Evolutionary conservation across 2,888 invertebrate species (phyloP).

Genomic region (Hypselothyrea guttata): DNA sequence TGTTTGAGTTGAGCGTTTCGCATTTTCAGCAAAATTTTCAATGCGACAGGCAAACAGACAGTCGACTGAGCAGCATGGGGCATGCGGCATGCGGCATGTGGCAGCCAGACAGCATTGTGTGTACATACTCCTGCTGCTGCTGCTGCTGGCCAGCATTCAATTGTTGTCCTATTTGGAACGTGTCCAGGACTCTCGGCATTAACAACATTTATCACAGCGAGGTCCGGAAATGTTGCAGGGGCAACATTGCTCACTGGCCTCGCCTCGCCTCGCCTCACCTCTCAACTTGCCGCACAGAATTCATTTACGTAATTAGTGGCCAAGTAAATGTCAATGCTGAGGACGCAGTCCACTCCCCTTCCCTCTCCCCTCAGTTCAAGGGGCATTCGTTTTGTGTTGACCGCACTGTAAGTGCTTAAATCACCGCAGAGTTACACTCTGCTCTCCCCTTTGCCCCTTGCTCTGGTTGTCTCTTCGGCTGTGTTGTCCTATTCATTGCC

Average conservation of each 20-base stretch:
- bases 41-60: constrained; percentile 41
- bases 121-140: constrained; percentile 9
- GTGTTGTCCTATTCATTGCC: constrained; percentile 37
- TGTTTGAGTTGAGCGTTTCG: constrained; percentile 59
- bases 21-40: constrained; percentile 69
- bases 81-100: constrained; percentile 16
- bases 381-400: constrained; percentile 38
- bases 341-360: constrained; percentile 1
- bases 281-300: constrained; percentile 47
- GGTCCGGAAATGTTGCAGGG: constrained; percentile 35
- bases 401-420: constrained; percentile 60
- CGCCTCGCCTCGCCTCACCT: constrained; percentile 7
- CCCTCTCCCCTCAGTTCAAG: constrained; percentile 1
- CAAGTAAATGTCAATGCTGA: constrained; percentile 44
- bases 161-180: constrained; percentile 42
- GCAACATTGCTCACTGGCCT: constrained; percentile 21
- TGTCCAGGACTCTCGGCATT: constrained; percentile 19
- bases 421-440: constrained; percentile 52
- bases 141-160: constrained; percentile 29
- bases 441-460: background rate
- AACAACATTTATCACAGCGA: constrained; percentile 63
- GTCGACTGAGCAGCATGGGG: constrained; percentile 30
- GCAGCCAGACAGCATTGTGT: constrained; percentile 61
- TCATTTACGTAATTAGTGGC: constrained; percentile 74
- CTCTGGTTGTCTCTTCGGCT: background rate